Conservation (phyloP, 2,888 invertebrate genomes). For the Trypoxylon attenuatum region DNA sequence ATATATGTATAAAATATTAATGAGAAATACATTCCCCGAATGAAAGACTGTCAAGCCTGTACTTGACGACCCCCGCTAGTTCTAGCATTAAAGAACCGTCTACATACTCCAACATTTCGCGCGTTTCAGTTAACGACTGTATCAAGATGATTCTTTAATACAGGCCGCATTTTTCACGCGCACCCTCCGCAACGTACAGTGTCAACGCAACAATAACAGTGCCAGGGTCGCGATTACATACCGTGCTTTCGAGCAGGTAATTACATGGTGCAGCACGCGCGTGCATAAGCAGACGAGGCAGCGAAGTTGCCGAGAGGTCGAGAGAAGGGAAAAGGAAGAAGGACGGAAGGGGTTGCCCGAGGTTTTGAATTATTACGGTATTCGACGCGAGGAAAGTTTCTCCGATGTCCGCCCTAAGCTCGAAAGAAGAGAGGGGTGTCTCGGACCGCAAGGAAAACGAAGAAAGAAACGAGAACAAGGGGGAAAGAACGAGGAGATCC, state of each 20-base stretch:
- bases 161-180: neutral
- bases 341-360: neutral
- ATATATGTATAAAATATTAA: too few relatives aligned
- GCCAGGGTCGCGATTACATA: neutral
- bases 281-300: neutral
- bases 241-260: neutral
- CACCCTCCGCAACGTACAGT: neutral
- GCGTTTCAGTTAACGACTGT: too few relatives aligned
- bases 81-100: too few relatives aligned
- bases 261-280: neutral
- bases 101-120: too few relatives aligned
- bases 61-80: too few relatives aligned
- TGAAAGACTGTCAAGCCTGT: too few relatives aligned
- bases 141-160: neutral
- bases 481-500: constrained; percentile 14
- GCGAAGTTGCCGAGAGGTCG: neutral
- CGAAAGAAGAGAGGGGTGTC: neutral
- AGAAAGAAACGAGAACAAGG: neutral
- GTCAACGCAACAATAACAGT: neutral
- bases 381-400: constrained; percentile 4
- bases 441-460: too few relatives aligned
- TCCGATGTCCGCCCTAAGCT: constrained; percentile 3
- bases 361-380: constrained; percentile 9
- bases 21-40: too few relatives aligned
- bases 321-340: neutral